Percentiles rank a stretch among this genome's conserved stretches.
Conservation (phyloP, 2,113 vertebrate genomes). For the Heterotis niloticus region DNA sequence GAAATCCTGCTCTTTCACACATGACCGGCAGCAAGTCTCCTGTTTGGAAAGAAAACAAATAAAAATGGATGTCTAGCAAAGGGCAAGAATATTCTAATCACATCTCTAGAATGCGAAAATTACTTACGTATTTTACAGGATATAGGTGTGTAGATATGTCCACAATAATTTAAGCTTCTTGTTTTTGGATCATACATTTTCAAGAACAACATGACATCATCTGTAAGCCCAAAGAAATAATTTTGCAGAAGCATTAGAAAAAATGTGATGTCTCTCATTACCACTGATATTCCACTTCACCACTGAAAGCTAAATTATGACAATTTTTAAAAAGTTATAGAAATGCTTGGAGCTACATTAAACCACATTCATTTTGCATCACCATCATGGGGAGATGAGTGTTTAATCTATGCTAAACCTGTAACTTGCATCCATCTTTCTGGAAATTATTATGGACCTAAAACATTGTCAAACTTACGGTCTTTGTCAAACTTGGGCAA, state of each 20-base stretch:
- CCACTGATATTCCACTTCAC: no score
- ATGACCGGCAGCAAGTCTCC: slow-evolving; percentile 98
- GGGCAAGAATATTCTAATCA: neutral
- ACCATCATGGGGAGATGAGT: no score
- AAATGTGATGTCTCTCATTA: no score
- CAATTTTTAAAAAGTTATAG: no score
- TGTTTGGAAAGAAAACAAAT: slow-evolving; percentile 46
- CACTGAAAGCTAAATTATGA: no score
- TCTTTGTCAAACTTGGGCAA: slow-evolving; percentile 99
- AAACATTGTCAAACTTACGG: slow-evolving; percentile 67
- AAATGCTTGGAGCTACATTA: no score
- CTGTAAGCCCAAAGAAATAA: slow-evolving; percentile 53
- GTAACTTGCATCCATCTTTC: no score
- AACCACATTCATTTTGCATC: no score
- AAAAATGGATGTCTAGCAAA: neutral
- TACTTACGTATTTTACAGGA: slow-evolving; percentile 99
- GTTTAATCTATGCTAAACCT: no score
- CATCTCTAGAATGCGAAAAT: neutral
- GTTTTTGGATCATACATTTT: slow-evolving; percentile 99
- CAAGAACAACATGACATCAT: slow-evolving; percentile 98
- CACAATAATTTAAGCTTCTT: slow-evolving; percentile 99
- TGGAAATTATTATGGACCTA: neutral
- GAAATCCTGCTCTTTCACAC: slow-evolving; percentile 99
- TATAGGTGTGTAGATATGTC: slow-evolving; percentile 99
- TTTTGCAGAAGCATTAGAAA: neutral